A percentile compares a stretch with the other conserved stretches of the same genome.
Evolutionary conservation across 92 coral and sea anemone species (phyloP).

Genomic region (Epizoanthus stellaris): DNA sequence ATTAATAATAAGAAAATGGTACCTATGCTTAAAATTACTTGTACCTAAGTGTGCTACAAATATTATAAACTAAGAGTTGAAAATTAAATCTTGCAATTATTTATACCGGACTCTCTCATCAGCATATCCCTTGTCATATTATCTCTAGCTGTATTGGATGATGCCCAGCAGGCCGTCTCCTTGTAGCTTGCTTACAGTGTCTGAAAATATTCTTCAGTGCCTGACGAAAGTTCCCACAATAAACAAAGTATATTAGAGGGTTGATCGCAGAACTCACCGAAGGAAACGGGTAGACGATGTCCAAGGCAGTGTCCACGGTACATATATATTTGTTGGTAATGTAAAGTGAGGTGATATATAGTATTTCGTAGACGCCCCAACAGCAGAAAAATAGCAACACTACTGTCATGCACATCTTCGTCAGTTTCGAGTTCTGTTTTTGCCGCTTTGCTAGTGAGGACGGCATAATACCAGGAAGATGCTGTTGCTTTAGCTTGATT

Average conservation of each 20-base stretch:
- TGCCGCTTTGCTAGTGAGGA: conserved; percentile 11
- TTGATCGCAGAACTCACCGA: conserved; percentile 13
- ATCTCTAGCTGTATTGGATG: too few relatives aligned
- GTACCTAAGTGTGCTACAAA: too few relatives aligned
- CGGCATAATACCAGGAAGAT: neutral
- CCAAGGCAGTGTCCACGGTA: neutral
- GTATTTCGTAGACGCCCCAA: conserved; percentile 27
- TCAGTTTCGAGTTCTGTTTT: conserved; percentile 25
- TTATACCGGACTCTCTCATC: too few relatives aligned
- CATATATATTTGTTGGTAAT: neutral
- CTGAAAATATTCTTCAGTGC: conserved; percentile 11
- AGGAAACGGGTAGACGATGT: conserved; percentile 13
- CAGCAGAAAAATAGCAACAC: conserved; percentile 23
- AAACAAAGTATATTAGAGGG: conserved; percentile 26
- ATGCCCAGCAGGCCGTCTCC: too few relatives aligned
- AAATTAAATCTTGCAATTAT: too few relatives aligned
- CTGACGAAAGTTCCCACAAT: conserved; percentile 31
- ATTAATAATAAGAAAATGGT: too few relatives aligned
- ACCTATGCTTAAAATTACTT: too few relatives aligned
- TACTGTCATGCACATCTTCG: conserved; percentile 28
- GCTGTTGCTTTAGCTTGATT: conserved; percentile 14
- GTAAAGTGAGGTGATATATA: conserved; percentile 12
- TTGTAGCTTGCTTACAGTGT: too few relatives aligned
- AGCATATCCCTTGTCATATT: too few relatives aligned
- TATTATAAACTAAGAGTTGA: too few relatives aligned